Percentiles rank a stretch among this genome's conserved stretches.
Conservation (phyloP, 2,888 invertebrate species). For the Trilocha varians region DNA sequence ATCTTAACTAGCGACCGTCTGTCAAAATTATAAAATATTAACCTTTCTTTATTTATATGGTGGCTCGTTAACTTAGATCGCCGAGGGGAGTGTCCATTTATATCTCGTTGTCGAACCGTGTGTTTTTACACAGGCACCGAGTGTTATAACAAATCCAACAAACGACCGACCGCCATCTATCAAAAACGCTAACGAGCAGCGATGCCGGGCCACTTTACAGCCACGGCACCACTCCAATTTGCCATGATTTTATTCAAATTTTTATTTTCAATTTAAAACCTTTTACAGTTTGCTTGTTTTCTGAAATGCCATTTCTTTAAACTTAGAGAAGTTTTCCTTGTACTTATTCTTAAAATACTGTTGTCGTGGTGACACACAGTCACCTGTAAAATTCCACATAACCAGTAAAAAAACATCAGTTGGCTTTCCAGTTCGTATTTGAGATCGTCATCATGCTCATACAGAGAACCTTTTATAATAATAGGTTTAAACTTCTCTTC, state of each 20-base stretch:
- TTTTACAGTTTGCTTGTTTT: background rate
- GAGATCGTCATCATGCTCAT: no score
- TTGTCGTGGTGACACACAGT: no score
- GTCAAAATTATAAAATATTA: constrained; percentile 56
- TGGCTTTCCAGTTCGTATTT: no score
- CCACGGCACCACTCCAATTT: constrained; percentile 58
- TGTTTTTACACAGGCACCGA: constrained; percentile 61
- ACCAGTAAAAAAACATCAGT: no score
- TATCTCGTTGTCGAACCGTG: constrained; percentile 64
- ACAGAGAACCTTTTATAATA: no score
- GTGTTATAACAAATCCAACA: constrained; percentile 68
- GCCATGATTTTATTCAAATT: constrained; percentile 54
- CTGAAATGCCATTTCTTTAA: no score
- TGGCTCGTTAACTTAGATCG: constrained; percentile 67
- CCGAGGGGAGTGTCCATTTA: constrained; percentile 68
- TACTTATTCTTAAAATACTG: no score
- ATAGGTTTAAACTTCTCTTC: no score
- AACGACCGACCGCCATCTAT: constrained; percentile 69
- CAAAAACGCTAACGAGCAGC: constrained; percentile 69
- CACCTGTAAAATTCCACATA: no score
- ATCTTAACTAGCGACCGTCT: constrained; percentile 31
- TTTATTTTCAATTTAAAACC: background rate
- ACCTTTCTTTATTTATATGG: constrained; percentile 62
- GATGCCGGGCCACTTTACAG: constrained; percentile 65
- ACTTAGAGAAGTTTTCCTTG: no score